Evolutionary conservation across 1,140 invertebrate genomes (phyloP).

Genomic region (Brachionus koreanus): DNA sequence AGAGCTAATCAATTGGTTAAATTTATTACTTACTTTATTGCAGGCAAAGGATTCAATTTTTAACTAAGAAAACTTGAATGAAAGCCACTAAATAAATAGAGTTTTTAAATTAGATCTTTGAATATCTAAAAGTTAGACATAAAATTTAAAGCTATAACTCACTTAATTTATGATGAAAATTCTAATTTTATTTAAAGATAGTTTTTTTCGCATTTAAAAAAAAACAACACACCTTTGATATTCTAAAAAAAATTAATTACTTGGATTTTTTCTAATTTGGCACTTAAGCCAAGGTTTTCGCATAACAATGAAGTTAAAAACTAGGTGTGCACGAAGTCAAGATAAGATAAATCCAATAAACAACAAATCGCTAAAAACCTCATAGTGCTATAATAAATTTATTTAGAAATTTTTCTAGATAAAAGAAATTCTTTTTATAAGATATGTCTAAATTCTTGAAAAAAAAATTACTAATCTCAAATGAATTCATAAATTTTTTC

Average conservation of each 20-base stretch:
- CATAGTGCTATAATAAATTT: not conserved
- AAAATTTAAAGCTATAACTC: not conserved
- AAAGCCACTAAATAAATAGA: too few species aligned
- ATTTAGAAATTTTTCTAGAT: not conserved
- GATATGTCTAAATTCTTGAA: not conserved
- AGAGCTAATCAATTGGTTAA: too few species aligned
- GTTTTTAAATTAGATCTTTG: not conserved
- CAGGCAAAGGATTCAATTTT: too few species aligned
- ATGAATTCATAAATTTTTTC: not conserved
- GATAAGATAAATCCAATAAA: not conserved
- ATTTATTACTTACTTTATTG: too few species aligned
- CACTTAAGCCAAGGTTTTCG: not conserved
- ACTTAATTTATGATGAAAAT: not conserved
- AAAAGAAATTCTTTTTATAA: not conserved
- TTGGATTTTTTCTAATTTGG: not conserved
- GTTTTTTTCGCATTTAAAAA: not conserved
- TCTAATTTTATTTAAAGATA: slow-evolving; percentile 11
- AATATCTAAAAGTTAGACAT: not conserved
- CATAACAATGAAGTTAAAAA: not conserved
- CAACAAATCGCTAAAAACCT: not conserved
- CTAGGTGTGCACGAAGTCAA: not conserved
- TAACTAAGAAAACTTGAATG: too few species aligned
- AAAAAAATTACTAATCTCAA: not conserved
- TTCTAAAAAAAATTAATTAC: not conserved
- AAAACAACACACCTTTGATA: not conserved